Conservation (phyloP, 2,888 invertebrate species). For the Bursaphelenchus okinawaensis region DNA sequence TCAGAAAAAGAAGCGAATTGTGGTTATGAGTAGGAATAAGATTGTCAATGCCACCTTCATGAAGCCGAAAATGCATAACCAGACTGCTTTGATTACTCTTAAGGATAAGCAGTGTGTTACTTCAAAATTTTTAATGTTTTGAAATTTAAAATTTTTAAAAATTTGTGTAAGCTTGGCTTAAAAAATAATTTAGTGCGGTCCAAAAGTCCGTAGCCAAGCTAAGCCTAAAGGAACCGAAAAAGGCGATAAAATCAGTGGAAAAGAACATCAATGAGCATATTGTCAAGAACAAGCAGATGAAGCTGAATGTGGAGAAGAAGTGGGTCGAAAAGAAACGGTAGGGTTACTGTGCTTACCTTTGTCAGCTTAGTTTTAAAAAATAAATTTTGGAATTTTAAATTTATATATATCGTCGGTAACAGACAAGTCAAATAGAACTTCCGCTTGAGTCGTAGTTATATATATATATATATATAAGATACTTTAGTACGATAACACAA, state of each 20-base stretch:
- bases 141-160: not conserved
- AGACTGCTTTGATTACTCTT: not conserved
- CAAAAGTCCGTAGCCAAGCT: slow-evolving; percentile 3
- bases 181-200: slow-evolving; percentile 4
- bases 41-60: slow-evolving; percentile 8
- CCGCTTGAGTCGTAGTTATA: too few relatives aligned
- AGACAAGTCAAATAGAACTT: too few relatives aligned
- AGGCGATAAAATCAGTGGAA: not conserved
- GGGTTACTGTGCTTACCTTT: too few relatives aligned
- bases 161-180: not conserved
- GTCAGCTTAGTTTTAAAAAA: too few relatives aligned
- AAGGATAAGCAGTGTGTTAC: slow-evolving; percentile 8
- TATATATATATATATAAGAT: too few relatives aligned
- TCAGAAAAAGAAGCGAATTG: not conserved
- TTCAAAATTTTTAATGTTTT: not conserved
- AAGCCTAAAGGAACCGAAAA: not conserved
- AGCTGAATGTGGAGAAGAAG: not conserved
- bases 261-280: not conserved
- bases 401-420: too few relatives aligned
- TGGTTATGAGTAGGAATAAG: not conserved
- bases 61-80: not conserved
- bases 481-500: slow-evolving; percentile 4
- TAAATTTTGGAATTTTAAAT: too few relatives aligned
- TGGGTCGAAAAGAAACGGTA: not conserved
- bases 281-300: not conserved